Conservation (phyloP, 2,113 vertebrate genomes). For the Callospermophilus lateralis region DNA sequence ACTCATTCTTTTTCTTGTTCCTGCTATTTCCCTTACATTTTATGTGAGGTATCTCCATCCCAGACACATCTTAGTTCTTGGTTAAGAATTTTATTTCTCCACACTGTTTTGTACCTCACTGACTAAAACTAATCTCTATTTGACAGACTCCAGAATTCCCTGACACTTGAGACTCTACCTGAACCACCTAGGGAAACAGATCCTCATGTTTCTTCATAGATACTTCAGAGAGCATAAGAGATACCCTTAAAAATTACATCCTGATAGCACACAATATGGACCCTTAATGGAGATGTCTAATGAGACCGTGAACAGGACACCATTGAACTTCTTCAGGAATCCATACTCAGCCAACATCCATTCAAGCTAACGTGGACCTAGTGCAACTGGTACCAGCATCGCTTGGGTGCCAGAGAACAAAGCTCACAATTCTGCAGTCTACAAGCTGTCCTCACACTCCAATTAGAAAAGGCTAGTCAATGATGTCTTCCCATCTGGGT, state of each 20-base stretch:
- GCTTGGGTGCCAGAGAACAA: background rate
- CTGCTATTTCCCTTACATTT: background rate
- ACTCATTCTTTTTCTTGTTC: background rate
- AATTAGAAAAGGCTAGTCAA: background rate
- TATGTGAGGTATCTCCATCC: background rate
- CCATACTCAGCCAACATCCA: background rate
- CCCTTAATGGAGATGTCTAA: background rate
- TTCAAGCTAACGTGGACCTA: background rate
- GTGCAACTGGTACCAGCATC: background rate
- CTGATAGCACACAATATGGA: background rate
- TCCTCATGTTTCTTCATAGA: background rate
- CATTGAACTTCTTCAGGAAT: background rate
- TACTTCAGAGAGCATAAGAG: background rate
- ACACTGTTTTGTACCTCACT: background rate
- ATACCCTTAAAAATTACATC: background rate
- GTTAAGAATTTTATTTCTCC: background rate
- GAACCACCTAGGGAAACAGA: accelerated
- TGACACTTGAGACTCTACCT: background rate
- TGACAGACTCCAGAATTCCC: background rate
- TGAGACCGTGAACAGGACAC: background rate
- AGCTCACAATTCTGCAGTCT: background rate
- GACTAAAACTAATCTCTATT: background rate
- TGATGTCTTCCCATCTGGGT: background rate
- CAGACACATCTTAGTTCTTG: background rate
- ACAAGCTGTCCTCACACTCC: background rate